These are phyloP conservation scores for Eupeodes luniger DNA, from an alignment of 2,888 invertebrate genomes.

Conservation along the genomic window DNA sequence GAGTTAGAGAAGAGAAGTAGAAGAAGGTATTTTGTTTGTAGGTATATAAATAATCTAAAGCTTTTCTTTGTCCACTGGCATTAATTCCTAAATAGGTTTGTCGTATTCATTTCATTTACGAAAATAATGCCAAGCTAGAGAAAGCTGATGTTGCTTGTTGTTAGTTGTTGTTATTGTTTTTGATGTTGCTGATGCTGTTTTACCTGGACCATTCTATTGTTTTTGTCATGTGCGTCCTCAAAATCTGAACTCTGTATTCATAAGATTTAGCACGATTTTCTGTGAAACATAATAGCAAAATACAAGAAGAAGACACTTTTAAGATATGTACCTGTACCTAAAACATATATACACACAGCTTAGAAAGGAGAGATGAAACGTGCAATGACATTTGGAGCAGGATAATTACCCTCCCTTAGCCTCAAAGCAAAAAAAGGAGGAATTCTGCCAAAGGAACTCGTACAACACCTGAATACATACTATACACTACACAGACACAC, in stretches of 20 bases:
- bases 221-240: constrained; percentile 66
- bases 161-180: neutral
- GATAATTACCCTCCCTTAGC: constrained; percentile 51
- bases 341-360: neutral
- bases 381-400: constrained; percentile 63
- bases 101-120: constrained; percentile 21
- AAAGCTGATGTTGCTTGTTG: neutral
- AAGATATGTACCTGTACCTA: neutral
- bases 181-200: constrained; percentile 24
- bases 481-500: neutral
- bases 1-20: no score
- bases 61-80: constrained; percentile 43
- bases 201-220: constrained; percentile 55
- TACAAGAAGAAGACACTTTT: constrained; percentile 43
- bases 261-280: constrained; percentile 61
- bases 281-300: constrained; percentile 21
- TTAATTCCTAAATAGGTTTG: constrained; percentile 45
- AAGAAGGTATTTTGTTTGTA: neutral
- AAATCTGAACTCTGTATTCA: constrained; percentile 68
- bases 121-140: neutral
- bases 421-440: neutral
- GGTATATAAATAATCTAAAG: neutral
- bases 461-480: neutral
- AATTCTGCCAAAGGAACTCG: neutral
- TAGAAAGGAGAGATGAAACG: constrained; percentile 43